phyloP scores from a whole-genome alignment of 2,797 vertebrate species.

The Pempheris klunzingeri region DNA sequence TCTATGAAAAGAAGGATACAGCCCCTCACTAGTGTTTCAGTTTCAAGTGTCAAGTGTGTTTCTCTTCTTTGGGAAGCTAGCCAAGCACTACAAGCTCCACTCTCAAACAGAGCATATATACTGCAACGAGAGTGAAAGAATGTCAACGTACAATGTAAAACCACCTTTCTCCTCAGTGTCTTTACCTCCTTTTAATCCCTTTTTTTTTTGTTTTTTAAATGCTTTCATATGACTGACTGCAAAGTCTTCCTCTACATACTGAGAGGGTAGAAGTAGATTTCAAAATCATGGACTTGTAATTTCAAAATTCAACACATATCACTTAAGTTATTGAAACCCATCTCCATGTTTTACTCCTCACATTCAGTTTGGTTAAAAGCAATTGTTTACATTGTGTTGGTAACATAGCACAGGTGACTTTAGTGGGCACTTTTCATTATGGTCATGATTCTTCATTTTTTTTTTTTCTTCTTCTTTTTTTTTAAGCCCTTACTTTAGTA shows the following conservation, averaged over 20 bases:
- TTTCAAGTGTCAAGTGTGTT: constrained; percentile 68
- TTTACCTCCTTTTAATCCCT: constrained; percentile 65
- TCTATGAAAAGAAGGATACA: constrained; percentile 61
- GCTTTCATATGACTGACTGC: constrained; percentile 58
- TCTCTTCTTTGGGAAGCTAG: constrained; percentile 68
- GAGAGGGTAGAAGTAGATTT: constrained; percentile 64
- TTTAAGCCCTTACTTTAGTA: constrained; percentile 57
- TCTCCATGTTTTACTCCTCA: constrained; percentile 71
- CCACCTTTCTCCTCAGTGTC: constrained; percentile 66
- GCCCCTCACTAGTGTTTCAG: constrained; percentile 51
- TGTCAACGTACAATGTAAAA: constrained; percentile 70
- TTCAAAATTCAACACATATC: constrained; percentile 77
- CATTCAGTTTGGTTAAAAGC: constrained; percentile 78
- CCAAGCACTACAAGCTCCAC: constrained; percentile 76
- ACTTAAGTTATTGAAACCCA: constrained; percentile 76
- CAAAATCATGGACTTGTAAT: constrained; percentile 60
- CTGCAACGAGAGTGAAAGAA: constrained; percentile 64
- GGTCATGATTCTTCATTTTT: constrained; percentile 29
- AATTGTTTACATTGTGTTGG: constrained; percentile 83
- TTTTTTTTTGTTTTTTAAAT: constrained; percentile 27
- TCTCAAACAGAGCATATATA: constrained; percentile 39
- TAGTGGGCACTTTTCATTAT: constrained; percentile 73
- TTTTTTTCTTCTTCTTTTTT: constrained; percentile 36
- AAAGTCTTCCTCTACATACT: constrained; percentile 71
- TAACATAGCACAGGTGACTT: constrained; percentile 72